A percentile compares a stretch with the other conserved stretches of the same genome.
Conservation (phyloP, 1,140 invertebrate species). For the Hypsibius dujardini region DNA sequence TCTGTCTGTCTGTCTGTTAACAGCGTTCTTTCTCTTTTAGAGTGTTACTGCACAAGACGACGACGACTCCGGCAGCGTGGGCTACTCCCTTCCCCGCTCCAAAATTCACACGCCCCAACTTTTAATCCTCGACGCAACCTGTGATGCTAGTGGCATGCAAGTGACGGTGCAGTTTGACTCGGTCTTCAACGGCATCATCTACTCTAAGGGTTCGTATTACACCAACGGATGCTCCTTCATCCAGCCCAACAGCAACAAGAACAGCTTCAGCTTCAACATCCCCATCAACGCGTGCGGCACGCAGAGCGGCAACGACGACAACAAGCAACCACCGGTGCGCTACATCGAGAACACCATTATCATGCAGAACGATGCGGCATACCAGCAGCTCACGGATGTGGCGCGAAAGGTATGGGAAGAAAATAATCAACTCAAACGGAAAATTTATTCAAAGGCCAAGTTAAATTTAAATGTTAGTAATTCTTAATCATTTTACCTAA, state of each 20-base stretch:
- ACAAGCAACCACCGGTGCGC: conserved; percentile 31
- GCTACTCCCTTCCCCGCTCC: conserved; percentile 21
- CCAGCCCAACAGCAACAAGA: conserved; percentile 46
- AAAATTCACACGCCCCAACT: conserved; percentile 51
- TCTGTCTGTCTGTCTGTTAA: too few species aligned
- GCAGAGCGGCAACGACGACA: conserved; percentile 57
- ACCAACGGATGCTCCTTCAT: conserved; percentile 54
- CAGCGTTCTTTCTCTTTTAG: too few species aligned
- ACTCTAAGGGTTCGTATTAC: conserved; percentile 57
- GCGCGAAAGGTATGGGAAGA: conserved; percentile 37
- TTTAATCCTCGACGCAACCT: conserved; percentile 52
- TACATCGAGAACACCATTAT: conserved; percentile 63
- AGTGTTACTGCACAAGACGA: background rate
- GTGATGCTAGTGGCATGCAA: conserved; percentile 61
- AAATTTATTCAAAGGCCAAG: too few species aligned
- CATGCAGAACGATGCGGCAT: conserved; percentile 48
- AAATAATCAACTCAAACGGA: too few species aligned
- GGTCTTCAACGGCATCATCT: conserved; percentile 55
- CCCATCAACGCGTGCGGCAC: conserved; percentile 58
- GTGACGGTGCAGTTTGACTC: conserved; percentile 60
- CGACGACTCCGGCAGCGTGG: conserved; percentile 12
- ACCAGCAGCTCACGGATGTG: conserved; percentile 50
- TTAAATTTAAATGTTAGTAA: too few species aligned
- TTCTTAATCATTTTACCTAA: too few species aligned
- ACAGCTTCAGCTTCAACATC: conserved; percentile 53